Percentiles rank a stretch among this genome's conserved stretches.
Evolutionary conservation across 2,797 vertebrate species (phyloP).

Genomic region (Ciconia nigra): DNA sequence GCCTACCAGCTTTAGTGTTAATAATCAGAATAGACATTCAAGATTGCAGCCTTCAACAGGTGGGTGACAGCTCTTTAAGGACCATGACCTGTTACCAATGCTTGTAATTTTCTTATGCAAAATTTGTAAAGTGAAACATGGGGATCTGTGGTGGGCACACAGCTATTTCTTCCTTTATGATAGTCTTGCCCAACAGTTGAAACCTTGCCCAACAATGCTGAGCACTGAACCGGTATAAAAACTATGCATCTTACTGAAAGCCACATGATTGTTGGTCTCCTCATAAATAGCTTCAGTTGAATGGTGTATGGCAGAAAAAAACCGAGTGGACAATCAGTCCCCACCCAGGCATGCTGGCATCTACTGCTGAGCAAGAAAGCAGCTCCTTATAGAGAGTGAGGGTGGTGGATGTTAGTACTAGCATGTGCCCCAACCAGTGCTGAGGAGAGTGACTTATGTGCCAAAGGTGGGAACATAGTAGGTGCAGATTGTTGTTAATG

Average conservation of each 20-base stretch:
- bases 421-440: not conserved
- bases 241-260: not conserved
- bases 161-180: not conserved
- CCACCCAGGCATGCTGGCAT: not conserved
- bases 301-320: not conserved
- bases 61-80: not conserved
- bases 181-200: not conserved
- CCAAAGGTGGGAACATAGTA: not conserved
- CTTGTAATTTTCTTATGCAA: not conserved
- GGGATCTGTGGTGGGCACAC: not conserved
- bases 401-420: no score
- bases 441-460: not conserved
- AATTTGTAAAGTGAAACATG: not conserved
- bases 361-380: not conserved
- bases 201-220: not conserved
- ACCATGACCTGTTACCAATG: not conserved
- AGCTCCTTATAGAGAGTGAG: no score
- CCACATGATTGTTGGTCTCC: not conserved
- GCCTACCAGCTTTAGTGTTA: not conserved
- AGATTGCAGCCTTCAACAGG: not conserved
- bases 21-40: not conserved
- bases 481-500: not conserved
- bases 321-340: not conserved
- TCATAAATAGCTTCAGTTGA: not conserved
- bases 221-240: not conserved